Base-by-base conservation (phyloP, 2,113 vertebrate species). In the Thinocorus orbignyianus region DNA sequence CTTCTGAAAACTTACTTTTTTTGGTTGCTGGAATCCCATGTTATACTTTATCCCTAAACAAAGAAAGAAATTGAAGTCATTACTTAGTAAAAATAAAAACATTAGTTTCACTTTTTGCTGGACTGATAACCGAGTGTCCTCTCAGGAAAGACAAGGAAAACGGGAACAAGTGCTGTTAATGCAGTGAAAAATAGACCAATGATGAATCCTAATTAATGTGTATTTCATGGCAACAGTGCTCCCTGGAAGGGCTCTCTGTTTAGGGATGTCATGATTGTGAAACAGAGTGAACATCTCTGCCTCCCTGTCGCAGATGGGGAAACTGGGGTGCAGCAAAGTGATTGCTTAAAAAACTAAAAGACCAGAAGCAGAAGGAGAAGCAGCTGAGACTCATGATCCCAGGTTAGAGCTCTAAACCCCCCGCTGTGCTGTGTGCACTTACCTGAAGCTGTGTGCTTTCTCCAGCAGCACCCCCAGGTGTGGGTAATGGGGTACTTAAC, bases 1-100 rank as follows among this genome's bases (percentile, higher is more conserved):
- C 16, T 81, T 92, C 42, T 76, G 51, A 81, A 60, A 93, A 98
- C 98, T 97, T 98, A 98, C 98, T 48, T 97, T 95, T 97, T 95
- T 94, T 66, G 89, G 64, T 90, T 96, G 97, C 89, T 97, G 98
- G n/a, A 97, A 96, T 97, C 97, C 96, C 95, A 94, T 93, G 97
- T 95, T 96, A 96, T 98, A 97, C 96, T 98, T 98, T 80, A 98
- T 96, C 61, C 98, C 98, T 98, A 96, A 87, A 98, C 86, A 97
- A 94, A 95, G 80, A 97, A 92, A 95, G 92, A 97, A 92, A 95
- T 57, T 70, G 68, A 89, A 90, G 52, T 82, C 11, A 49, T 97
- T 93, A 97, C 86, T 84, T 81, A 69, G 82, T 64, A 78, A 83
- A 83, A 87, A 64, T 70, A 66, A 60, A 87, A 64, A 1, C 39